A percentile compares a stretch with the other conserved stretches of the same genome.
Conservation (phyloP, 2,113 vertebrate species). For the Raja brachyura region DNA sequence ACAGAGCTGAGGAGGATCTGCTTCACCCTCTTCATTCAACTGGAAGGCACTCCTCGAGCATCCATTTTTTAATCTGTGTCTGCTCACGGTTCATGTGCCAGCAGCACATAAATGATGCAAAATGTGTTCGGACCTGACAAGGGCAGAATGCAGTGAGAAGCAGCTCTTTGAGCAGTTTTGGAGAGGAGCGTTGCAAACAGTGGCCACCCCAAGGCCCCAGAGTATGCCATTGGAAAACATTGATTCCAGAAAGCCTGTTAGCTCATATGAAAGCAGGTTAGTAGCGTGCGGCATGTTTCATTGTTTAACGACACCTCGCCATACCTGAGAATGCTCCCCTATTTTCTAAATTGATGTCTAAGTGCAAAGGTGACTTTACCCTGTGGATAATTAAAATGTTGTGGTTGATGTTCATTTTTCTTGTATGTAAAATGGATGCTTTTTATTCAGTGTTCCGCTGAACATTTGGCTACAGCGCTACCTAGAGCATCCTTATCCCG, state of each 20-base stretch:
- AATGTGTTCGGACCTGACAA: slow-evolving; percentile 14
- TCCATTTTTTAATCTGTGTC: not conserved
- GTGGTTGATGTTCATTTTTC: not conserved
- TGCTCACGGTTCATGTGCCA: not conserved
- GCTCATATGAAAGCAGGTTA: slow-evolving; percentile 6
- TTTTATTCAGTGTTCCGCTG: not conserved
- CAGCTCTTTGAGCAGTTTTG: slow-evolving; percentile 21
- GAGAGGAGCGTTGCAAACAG: not conserved
- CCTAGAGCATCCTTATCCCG: not conserved
- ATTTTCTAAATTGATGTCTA: not conserved
- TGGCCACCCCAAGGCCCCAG: not conserved
- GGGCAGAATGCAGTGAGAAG: not conserved
- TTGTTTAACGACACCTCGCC: not conserved
- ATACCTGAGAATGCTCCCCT: not conserved
- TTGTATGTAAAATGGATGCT: not conserved
- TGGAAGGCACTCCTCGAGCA: slow-evolving; percentile 15
- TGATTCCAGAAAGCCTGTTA: not conserved
- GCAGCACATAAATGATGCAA: not conserved
- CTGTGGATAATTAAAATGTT: not conserved
- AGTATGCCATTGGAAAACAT: not conserved
- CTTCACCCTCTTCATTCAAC: not conserved
- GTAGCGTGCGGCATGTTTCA: not conserved
- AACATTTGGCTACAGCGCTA: not conserved
- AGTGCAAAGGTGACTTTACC: not conserved
- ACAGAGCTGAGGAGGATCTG: not conserved